A percentile compares a stretch with the other conserved stretches of the same genome.
Conservation (phyloP, 1,140 invertebrate species). For the Heliconius himera region DNA sequence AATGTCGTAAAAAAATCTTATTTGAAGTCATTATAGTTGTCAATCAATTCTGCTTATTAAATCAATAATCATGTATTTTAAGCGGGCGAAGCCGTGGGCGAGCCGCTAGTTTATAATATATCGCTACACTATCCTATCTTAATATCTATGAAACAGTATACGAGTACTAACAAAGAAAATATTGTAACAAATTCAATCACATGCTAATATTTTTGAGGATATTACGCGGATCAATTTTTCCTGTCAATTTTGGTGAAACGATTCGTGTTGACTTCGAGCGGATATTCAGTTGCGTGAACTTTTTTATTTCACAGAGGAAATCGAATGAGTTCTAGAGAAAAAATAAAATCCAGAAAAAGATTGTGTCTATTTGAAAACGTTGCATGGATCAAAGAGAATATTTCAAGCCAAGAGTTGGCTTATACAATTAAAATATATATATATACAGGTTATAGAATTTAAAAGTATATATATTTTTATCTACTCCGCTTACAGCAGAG, state of each 20-base stretch:
- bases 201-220: neutral
- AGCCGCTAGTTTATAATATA: too few relatives aligned
- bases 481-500: too few relatives aligned
- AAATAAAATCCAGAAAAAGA: neutral
- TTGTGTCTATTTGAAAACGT: neutral
- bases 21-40: too few relatives aligned
- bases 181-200: neutral
- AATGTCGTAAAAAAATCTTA: too few relatives aligned
- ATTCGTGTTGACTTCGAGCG: neutral
- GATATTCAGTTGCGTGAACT: neutral
- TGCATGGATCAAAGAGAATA: neutral
- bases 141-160: neutral
- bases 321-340: neutral
- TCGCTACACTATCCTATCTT: neutral
- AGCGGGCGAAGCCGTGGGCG: too few relatives aligned
- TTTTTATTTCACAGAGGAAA: neutral
- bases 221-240: neutral
- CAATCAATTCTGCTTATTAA: too few relatives aligned
- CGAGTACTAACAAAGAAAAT: neutral
- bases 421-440: too few relatives aligned
- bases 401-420: neutral
- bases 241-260: neutral
- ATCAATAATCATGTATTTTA: too few relatives aligned
- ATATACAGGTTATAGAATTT: too few relatives aligned
- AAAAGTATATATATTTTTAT: too few relatives aligned